A percentile compares a stretch with the other conserved stretches of the same genome.
These are phyloP conservation scores for Drosophila merina DNA, from an alignment of 2,888 invertebrate genomes.

Conservation along the genomic window DNA sequence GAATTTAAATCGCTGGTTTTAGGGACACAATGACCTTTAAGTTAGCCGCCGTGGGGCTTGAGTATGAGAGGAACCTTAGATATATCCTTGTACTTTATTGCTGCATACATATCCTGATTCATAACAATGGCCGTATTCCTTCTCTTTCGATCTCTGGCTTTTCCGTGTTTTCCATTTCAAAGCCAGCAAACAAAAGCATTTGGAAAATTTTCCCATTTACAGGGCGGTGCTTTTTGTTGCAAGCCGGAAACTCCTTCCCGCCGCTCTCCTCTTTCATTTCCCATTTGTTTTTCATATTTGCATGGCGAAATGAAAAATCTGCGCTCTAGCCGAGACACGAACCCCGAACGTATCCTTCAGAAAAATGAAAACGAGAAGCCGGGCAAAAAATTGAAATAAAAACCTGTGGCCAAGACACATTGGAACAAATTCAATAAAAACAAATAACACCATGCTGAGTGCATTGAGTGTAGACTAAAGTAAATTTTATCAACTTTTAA, in stretches of 20 bases:
- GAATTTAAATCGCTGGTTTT: too few species aligned
- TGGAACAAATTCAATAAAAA: conserved; percentile 74
- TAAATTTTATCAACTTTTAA: conserved; percentile 78
- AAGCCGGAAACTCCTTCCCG: conserved; percentile 23
- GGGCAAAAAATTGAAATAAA: conserved; percentile 13
- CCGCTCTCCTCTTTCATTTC: conserved; percentile 25
- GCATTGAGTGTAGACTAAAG: conserved; percentile 70
- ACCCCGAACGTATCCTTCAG: conserved; percentile 8
- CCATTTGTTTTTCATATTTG: conserved; percentile 76
- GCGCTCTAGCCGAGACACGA: conserved; percentile 54
- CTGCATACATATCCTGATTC: conserved; percentile 18
- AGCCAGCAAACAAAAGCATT: conserved; percentile 70
- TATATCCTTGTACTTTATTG: neutral
- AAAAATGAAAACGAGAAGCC: neutral
- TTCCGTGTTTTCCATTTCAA: conserved; percentile 65
- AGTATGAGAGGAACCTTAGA: neutral
- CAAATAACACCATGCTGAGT: conserved; percentile 52
- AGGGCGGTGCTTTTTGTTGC: conserved; percentile 26
- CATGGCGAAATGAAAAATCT: conserved; percentile 74
- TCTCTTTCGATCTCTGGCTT: conserved; percentile 28
- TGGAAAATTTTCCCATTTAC: conserved; percentile 58
- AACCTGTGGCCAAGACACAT: conserved; percentile 50
- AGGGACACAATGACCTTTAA: neutral
- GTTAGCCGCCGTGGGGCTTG: neutral
- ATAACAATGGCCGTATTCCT: conserved; percentile 50